Evolutionary conservation across 2,888 invertebrate genomes (phyloP).

Genomic region (Phengaris alcon): DNA sequence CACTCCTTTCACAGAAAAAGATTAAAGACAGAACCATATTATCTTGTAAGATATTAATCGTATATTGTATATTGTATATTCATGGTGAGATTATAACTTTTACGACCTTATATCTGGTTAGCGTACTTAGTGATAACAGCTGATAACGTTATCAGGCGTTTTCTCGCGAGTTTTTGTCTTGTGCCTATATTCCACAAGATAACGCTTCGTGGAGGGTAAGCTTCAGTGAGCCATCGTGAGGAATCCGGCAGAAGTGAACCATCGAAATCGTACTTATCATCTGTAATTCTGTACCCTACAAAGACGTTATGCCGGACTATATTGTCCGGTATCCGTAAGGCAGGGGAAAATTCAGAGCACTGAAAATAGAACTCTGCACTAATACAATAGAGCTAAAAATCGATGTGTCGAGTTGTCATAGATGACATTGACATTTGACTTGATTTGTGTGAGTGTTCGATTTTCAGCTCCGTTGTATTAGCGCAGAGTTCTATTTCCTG

Average conservation of each 20-base stretch:
- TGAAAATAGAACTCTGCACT: too few relatives aligned
- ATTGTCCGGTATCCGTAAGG: too few relatives aligned
- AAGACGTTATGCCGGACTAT: too few relatives aligned
- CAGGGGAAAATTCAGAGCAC: too few relatives aligned
- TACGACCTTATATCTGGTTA: background rate
- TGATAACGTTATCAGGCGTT: background rate
- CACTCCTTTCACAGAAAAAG: background rate
- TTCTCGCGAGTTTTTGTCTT: background rate
- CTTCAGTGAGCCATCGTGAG: background rate
- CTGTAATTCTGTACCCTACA: too few relatives aligned
- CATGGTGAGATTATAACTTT: background rate
- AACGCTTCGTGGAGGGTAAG: background rate
- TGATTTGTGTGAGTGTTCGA: too few relatives aligned
- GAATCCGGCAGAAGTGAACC: background rate
- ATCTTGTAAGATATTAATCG: slow-evolving; percentile 6
- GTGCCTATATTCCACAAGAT: background rate
- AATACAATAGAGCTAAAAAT: too few relatives aligned
- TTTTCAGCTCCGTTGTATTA: too few relatives aligned
- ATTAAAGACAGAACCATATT: background rate
- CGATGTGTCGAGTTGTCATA: too few relatives aligned
- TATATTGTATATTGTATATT: background rate
- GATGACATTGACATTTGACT: too few relatives aligned
- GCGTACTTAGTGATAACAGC: background rate
- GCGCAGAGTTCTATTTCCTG: too few relatives aligned
- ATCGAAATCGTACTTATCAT: too few relatives aligned